Conservation (phyloP, 2,888 invertebrate species). For the Aporophyla lueneburgensis region DNA sequence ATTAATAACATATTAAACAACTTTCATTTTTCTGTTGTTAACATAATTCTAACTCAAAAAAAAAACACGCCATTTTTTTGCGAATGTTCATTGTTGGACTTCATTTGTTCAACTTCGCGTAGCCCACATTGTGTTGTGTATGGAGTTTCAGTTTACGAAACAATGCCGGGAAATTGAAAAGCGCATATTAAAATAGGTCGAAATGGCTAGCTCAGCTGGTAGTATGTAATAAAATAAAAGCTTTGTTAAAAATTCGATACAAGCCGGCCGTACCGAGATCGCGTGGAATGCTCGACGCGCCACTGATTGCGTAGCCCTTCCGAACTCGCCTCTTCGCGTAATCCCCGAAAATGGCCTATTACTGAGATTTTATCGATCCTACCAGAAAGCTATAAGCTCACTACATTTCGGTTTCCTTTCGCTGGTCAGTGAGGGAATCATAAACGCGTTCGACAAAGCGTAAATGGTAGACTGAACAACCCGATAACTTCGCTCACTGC, state of each 20-base stretch:
- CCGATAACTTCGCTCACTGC: slow-evolving; percentile 70
- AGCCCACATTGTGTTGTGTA: slow-evolving; percentile 7
- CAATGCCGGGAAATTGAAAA: slow-evolving; percentile 45
- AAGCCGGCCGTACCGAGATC: slow-evolving; percentile 28
- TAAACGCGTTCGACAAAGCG: slow-evolving; percentile 72
- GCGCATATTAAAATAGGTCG: slow-evolving; percentile 48
- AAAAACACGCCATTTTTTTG: neutral
- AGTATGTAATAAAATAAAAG: slow-evolving; percentile 55
- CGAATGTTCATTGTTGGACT: slow-evolving; percentile 16
- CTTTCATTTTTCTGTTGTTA: slow-evolving; percentile 22
- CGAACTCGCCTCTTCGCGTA: slow-evolving; percentile 65
- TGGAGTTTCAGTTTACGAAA: slow-evolving; percentile 29
- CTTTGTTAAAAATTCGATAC: slow-evolving; percentile 59
- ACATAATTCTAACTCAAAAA: neutral
- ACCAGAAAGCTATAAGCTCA: slow-evolving; percentile 51
- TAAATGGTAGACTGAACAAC: slow-evolving; percentile 72
- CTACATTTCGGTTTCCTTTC: slow-evolving; percentile 67
- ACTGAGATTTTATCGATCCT: slow-evolving; percentile 70
- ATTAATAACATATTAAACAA: slow-evolving; percentile 19
- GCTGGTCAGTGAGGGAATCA: slow-evolving; percentile 72
- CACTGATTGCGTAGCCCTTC: slow-evolving; percentile 64
- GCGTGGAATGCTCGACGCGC: slow-evolving; percentile 53
- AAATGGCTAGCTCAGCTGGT: slow-evolving; percentile 38
- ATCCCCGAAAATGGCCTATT: slow-evolving; percentile 66
- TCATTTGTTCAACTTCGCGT: slow-evolving; percentile 33